phyloP scores from a whole-genome alignment of 2,797 vertebrate genomes.

The Yasuhikotakia modesta region DNA sequence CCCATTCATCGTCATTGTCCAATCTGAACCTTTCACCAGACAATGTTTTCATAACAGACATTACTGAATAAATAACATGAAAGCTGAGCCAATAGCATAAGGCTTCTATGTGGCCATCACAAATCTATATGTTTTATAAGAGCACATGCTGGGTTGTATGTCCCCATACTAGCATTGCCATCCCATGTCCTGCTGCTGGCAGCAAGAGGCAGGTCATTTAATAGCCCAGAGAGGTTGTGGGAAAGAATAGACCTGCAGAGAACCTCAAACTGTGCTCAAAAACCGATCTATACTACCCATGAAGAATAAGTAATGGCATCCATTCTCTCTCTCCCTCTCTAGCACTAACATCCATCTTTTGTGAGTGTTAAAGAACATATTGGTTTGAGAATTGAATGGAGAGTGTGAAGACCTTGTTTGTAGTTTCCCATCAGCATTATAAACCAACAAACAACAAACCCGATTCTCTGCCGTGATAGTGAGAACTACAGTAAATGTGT shows the following conservation, averaged over 20 bases:
- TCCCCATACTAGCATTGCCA: constrained; percentile 60
- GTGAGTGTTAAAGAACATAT: constrained; percentile 14
- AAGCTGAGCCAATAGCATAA: constrained; percentile 28
- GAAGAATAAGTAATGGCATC: constrained; percentile 49
- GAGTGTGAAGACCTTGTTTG: constrained; percentile 16
- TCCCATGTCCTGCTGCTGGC: constrained; percentile 42
- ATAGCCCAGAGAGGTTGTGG: constrained; percentile 61
- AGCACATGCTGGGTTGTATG: constrained; percentile 53
- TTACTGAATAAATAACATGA: constrained; percentile 24
- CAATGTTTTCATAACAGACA: too few species aligned
- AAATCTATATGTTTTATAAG: constrained; percentile 56
- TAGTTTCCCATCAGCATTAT: constrained; percentile 23
- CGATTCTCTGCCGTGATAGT: constrained; percentile 2
- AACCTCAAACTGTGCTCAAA: constrained; percentile 51
- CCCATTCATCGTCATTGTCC: constrained; percentile 8
- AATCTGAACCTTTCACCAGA: constrained; percentile 28
- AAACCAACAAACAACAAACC: constrained; percentile 22
- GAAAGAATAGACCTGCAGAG: constrained; percentile 44
- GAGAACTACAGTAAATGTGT: constrained; percentile 23
- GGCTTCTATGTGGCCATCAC: constrained; percentile 42
- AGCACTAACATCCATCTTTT: background rate
- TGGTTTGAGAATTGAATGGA: background rate
- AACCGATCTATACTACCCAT: constrained; percentile 42
- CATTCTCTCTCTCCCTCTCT: constrained; percentile 5
- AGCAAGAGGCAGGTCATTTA: constrained; percentile 56